phyloP scores from a whole-genome alignment of 2,888 invertebrate genomes.

The Netelia virgata region DNA sequence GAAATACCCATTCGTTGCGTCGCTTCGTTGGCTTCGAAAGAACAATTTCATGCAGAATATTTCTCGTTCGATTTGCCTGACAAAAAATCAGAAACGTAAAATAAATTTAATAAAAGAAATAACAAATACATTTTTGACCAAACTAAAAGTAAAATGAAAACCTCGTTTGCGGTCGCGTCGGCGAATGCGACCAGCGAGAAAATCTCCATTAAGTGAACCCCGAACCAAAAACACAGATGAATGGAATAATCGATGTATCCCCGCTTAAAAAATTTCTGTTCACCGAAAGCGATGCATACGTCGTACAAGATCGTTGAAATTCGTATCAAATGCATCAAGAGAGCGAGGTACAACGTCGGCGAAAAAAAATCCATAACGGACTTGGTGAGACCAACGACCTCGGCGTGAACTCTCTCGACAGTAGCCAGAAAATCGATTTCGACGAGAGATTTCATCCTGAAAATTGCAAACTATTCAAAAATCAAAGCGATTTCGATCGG shows the following conservation, averaged over 20 bases:
- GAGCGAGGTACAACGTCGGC: conserved; percentile 28
- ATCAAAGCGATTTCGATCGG: too few species aligned
- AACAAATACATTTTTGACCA: background rate
- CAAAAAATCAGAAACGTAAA: background rate
- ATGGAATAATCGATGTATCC: background rate
- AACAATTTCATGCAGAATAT: conserved; percentile 57
- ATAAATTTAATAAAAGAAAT: background rate
- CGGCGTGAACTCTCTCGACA: conserved; percentile 33
- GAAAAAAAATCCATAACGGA: conserved; percentile 29
- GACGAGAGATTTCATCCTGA: conserved; percentile 23
- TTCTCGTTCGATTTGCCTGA: conserved; percentile 59
- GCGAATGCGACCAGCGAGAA: conserved; percentile 33
- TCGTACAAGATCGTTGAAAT: conserved; percentile 27
- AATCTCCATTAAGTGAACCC: conserved; percentile 31
- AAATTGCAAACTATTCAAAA: background rate
- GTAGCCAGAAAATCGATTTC: conserved; percentile 11
- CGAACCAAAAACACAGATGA: conserved; percentile 21
- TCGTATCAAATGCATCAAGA: conserved; percentile 28
- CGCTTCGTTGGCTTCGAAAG: conserved; percentile 24
- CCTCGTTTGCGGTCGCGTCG: conserved; percentile 51
- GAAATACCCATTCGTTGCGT: conserved; percentile 36
- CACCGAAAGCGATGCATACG: conserved; percentile 24
- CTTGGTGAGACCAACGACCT: conserved; percentile 29
- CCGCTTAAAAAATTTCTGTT: background rate
- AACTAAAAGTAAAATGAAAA: background rate